phyloP scores from a whole-genome alignment of 2,113 vertebrate species.

The Cacatua alba region DNA sequence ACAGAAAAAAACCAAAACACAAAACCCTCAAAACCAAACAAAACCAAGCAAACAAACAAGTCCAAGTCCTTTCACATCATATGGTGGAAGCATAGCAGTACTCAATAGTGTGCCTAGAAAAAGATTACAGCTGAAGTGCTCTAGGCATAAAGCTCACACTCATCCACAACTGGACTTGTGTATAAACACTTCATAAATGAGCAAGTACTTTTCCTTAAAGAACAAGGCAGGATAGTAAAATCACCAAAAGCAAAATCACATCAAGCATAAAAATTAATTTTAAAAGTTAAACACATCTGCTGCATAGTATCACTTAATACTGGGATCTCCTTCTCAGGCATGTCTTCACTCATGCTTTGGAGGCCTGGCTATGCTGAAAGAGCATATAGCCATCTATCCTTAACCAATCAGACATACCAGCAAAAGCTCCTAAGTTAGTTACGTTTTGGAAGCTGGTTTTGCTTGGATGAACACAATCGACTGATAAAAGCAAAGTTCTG shows the following conservation, averaged over 20 bases:
- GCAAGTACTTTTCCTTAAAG: background rate
- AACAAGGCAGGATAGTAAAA: background rate
- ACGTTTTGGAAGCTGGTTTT: background rate
- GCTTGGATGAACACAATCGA: background rate
- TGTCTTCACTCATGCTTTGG: background rate
- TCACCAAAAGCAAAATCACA: background rate
- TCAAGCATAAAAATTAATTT: background rate
- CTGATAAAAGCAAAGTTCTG: background rate
- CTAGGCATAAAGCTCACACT: background rate
- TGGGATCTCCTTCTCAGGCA: background rate
- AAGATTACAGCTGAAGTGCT: background rate
- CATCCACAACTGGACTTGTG: background rate
- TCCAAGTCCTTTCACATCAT: background rate
- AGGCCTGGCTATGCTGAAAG: background rate
- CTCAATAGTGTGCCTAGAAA: background rate
- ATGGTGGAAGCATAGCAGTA: background rate
- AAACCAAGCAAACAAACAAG: background rate
- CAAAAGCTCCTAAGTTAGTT: background rate
- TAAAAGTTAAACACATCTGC: background rate
- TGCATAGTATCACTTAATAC: background rate
- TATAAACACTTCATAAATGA: background rate
- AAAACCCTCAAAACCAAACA: background rate
- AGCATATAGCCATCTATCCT: background rate
- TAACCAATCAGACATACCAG: background rate
- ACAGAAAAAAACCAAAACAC: background rate